Conservation (phyloP, 2,797 vertebrate genomes). For the Manis javanica region DNA sequence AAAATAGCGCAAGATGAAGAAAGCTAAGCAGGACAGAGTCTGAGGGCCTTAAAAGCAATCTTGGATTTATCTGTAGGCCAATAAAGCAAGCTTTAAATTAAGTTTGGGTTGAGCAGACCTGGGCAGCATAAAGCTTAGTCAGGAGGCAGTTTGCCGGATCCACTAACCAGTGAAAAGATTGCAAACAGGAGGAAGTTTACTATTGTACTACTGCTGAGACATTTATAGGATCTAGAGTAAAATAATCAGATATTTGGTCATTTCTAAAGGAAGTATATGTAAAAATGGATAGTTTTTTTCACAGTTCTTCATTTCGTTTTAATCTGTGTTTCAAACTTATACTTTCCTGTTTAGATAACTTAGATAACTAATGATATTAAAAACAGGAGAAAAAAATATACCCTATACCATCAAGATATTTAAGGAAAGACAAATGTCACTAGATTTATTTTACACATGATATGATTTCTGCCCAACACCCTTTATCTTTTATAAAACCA, state of each 20-base stretch:
- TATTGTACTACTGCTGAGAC: neutral
- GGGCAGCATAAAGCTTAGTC: neutral
- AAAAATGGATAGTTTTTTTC: neutral
- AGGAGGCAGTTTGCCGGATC: neutral
- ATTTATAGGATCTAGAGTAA: neutral
- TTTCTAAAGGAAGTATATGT: neutral
- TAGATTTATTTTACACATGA: neutral
- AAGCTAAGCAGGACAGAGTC: neutral
- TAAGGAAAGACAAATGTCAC: neutral
- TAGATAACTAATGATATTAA: neutral
- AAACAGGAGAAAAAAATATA: neutral
- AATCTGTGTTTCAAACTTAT: neutral
- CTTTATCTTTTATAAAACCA: neutral
- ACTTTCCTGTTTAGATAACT: neutral
- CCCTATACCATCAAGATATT: neutral
- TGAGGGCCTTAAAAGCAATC: neutral
- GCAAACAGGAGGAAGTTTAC: neutral
- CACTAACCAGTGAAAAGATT: neutral
- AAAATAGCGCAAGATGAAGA: neutral
- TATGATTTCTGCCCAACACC: neutral
- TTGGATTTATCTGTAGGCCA: neutral
- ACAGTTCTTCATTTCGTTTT: neutral
- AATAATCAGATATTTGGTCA: neutral
- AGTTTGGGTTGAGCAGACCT: neutral
- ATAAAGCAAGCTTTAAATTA: neutral